Conservation (phyloP, 2,888 invertebrate genomes). For the Panorpa germanica region DNA sequence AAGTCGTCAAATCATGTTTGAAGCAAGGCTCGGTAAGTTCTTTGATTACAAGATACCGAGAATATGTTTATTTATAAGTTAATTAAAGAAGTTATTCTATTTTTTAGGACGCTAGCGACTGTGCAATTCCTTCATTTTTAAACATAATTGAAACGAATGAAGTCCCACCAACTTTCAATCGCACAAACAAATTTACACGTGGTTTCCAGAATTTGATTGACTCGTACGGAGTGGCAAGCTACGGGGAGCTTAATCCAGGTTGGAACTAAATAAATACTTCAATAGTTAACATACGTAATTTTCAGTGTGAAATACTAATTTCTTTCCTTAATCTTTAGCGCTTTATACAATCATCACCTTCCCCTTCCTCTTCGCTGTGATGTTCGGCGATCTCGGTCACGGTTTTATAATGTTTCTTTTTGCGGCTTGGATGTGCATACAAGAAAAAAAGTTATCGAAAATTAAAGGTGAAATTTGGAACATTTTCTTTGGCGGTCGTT, state of each 20-base stretch:
- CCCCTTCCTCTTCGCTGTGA: conserved; percentile 83
- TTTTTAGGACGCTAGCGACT: conserved; percentile 45
- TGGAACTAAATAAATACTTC: conserved; percentile 67
- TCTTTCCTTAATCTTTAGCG: too few relatives aligned
- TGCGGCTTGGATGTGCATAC: conserved; percentile 56
- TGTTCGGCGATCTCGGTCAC: conserved; percentile 87
- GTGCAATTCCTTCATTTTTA: conserved; percentile 75
- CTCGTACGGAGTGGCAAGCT: conserved; percentile 73
- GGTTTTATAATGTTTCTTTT: conserved; percentile 62
- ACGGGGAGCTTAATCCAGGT: conserved; percentile 76
- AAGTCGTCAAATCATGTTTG: conserved; percentile 58
- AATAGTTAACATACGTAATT: too few relatives aligned
- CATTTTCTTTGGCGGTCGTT: conserved; percentile 58
- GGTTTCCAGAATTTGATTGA: conserved; percentile 82
- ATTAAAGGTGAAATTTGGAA: conserved; percentile 46
- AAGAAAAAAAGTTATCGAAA: conserved; percentile 52
- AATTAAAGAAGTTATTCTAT: too few relatives aligned
- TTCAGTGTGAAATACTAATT: too few relatives aligned
- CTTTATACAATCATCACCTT: conserved; percentile 72
- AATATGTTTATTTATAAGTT: too few relatives aligned
- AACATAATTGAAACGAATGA: conserved; percentile 61
- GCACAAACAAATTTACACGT: conserved; percentile 71
- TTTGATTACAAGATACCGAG: too few relatives aligned
- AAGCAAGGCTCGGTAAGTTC: conserved; percentile 60
- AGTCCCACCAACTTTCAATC: conserved; percentile 70